Base-by-base conservation (phyloP, 2,113 vertebrate genomes). In the Xyrauchen texanus region DNA sequence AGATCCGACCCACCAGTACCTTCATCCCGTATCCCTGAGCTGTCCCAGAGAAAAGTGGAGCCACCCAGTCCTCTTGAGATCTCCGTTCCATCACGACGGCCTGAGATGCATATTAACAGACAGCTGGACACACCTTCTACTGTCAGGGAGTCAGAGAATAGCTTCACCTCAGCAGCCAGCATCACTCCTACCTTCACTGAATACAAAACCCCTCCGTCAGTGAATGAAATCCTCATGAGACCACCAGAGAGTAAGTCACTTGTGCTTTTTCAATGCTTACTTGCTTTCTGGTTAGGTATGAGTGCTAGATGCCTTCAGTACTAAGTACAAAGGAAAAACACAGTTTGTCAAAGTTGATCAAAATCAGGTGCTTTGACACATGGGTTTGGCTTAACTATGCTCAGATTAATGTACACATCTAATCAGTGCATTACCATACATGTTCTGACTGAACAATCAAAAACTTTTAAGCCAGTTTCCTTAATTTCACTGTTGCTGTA, bases 241-340 rank as follows among this genome's bases (percentile, higher is more conserved):
- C 91, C 90, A 68, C 86, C 90, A 76, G 95, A 96, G 44, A 92
- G 97, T 99, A 90, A 98, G 97, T 96, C 84, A 68, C 65, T 8
- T 63, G n/a, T 75, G 8, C 42, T 60, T 70, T 55, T 55, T 46
- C 8, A 42, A 45, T 76, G 13, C 34, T 76, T 10, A 44, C 21
- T 42, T 52, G 11, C 61, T 45, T 5, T 42, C 7, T 52, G 72
- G 45, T 15, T 42, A 11, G 5, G 5, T 49, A 6, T 2, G 47
- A 49, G 8, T 49, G 47, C 5, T 5, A 49, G 47, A 8, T 49
- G 8, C 4, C 47, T 49, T 1, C 47, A 49, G 47, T 34, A 2
- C 47, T 49, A 8, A 47, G 46, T 49, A 3, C 47, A 55, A 12
- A 52, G 10, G 8, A 34, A 15, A 34, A 34, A 34, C 21, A 34